Evolutionary conservation across 2,797 vertebrate species (phyloP).

Genomic region (Limnodromus scolopaceus): DNA sequence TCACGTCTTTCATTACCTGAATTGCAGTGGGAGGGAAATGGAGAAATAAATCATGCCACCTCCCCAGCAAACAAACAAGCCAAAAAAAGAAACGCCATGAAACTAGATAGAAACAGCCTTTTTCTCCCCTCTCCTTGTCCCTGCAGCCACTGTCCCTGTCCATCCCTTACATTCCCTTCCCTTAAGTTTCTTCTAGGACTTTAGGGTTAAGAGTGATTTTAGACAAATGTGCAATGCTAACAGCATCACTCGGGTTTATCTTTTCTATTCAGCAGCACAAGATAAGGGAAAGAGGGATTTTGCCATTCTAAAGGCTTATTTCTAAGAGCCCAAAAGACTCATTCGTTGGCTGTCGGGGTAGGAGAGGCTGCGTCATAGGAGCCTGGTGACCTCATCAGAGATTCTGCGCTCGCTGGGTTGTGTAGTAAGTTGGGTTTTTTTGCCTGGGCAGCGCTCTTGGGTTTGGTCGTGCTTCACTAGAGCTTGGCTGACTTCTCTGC

Average conservation of each 20-base stretch:
- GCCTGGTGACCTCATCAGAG: not conserved
- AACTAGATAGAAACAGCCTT: rapidly evolving
- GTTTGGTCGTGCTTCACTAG: not conserved
- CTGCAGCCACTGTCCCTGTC: not conserved
- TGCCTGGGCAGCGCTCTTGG: not conserved
- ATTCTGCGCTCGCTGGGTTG: rapidly evolving
- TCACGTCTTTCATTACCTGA: constrained; percentile 44
- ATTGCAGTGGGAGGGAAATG: not conserved
- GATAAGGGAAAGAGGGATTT: not conserved
- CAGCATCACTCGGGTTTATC: not conserved
- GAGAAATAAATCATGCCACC: not conserved
- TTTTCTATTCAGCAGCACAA: not conserved
- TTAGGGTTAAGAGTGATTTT: not conserved
- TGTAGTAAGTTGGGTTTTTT: not conserved
- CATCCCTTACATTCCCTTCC: not conserved
- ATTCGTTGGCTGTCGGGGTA: rapidly evolving
- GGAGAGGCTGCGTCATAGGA: rapidly evolving
- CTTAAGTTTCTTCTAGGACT: not conserved
- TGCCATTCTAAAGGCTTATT: not conserved
- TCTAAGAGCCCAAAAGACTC: not conserved
- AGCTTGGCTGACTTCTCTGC: not conserved
- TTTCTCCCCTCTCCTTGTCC: not conserved
- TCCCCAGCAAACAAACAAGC: not conserved
- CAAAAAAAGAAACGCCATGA: not conserved
- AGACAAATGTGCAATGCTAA: not conserved